Conservation (phyloP, 2,888 invertebrate species). For the Cephus pulcher region DNA sequence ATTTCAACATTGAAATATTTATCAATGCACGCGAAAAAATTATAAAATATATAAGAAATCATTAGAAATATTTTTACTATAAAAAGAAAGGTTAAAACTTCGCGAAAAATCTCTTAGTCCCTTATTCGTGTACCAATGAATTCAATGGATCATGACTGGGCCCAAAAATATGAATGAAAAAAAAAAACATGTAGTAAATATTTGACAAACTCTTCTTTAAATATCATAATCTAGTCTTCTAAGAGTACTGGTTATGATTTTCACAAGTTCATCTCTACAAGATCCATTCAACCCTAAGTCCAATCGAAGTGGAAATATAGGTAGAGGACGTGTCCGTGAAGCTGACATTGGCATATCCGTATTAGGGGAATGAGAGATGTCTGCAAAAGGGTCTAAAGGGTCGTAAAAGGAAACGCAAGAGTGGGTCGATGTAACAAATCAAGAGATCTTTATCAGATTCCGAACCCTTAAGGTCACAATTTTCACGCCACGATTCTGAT, state of each 20-base stretch:
- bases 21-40: neutral
- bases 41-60: neutral
- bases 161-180: neutral
- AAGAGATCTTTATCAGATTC: constrained; percentile 3
- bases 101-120: neutral
- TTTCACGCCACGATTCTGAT: neutral
- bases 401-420: neutral
- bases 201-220: neutral
- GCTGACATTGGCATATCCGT: neutral
- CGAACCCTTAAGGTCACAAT: neutral
- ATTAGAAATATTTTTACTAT: neutral
- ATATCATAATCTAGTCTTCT: neutral
- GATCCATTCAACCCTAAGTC: neutral
- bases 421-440: neutral
- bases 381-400: neutral
- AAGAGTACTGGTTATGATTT: neutral
- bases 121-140: neutral
- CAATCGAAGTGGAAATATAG: neutral
- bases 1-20: neutral
- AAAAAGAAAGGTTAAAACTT: neutral
- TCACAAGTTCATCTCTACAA: neutral
- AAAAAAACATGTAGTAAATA: neutral
- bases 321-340: neutral
- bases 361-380: neutral
- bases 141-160: neutral